Percentiles rank a stretch among this genome's conserved stretches.
phyloP scores from a whole-genome alignment of 2,797 vertebrate genomes.

The Carduelis carduelis region DNA sequence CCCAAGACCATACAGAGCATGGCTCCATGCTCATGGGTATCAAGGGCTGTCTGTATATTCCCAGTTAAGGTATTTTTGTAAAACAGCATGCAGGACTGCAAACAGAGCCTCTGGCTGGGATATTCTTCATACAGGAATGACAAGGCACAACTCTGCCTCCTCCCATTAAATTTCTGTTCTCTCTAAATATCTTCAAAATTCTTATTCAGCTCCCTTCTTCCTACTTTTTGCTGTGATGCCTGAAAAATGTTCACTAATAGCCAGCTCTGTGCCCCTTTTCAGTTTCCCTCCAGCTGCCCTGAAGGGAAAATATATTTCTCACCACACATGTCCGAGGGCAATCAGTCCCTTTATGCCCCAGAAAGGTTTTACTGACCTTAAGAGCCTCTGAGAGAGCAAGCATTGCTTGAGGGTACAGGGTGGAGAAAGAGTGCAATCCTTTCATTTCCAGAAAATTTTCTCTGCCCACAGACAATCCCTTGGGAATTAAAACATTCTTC shows the following conservation, averaged over 20 bases:
- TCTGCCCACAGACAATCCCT: not conserved
- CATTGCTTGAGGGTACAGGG: not conserved
- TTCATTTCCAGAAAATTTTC: not conserved
- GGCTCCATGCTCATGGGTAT: not conserved
- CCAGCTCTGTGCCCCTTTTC: not conserved
- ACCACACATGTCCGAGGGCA: not conserved
- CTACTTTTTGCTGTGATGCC: not conserved
- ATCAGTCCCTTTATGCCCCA: not conserved
- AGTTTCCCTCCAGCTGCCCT: not conserved
- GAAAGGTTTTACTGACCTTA: constrained; percentile 58
- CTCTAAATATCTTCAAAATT: not conserved
- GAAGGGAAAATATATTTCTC: not conserved
- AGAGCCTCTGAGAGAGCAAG: not conserved
- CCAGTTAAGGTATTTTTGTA: not conserved
- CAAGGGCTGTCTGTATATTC: not conserved
- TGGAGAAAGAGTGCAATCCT: not conserved
- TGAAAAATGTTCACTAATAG: not conserved
- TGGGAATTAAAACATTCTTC: constrained; percentile 45
- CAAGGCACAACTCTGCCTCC: not conserved
- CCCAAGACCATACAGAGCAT: not conserved
- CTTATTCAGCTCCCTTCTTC: not conserved
- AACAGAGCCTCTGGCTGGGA: not conserved
- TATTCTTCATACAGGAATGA: not conserved
- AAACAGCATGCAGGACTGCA: not conserved
- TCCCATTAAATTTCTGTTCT: not conserved